Evolutionary conservation across 2,113 vertebrate species (phyloP), one percentile per base, ranked within the genome.

Genomic region (Psilopsiagon aymara): DNA sequence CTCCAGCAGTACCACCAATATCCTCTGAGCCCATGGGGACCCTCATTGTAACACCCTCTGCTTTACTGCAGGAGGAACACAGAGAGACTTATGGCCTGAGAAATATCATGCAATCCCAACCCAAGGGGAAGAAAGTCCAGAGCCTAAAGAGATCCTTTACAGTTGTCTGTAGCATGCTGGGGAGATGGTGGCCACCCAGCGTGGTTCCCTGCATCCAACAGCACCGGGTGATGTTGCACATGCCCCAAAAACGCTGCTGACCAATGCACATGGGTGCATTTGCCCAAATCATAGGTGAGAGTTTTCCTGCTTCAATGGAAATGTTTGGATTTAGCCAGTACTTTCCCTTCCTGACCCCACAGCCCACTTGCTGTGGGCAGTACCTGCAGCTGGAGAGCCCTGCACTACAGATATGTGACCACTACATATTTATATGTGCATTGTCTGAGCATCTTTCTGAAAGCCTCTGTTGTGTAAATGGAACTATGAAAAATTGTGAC

Each of bases 391-490:
- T 24, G n/a, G n/a, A 3, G 8, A 82, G 33, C 18, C 39, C 51
- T 21, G n/a, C 49, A 7, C 46, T 8, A n/a, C 33, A 37, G 19
- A 41, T 16, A 13, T 63, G 47, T 66, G 46, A 37, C 31, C 18
- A 9, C 10, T 24, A 3, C 2, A 0, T 6, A 3, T 4, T 27
- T 62, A 44, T 79, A 52, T 24, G 7, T 21, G 27, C 7, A 6
- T 9, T 57, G 19, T 35, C 37, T n/a, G 52, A 82, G 31, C 17
- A n/a, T 2, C 62, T 44, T 33, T n/a, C 28, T 18, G 41, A 44
- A 35, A 47, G 9, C 7, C 52, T 49, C 24, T 81, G 16, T 20
- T 86, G 52, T 41, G n/a, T 5, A 13, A 13, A 11, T 2, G 3
- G 9, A 43, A 1, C 7, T 21, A 7, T 8, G 31, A 67, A 66